Conservation (phyloP, 2,888 invertebrate genomes). For the Acrobasis repandana region DNA sequence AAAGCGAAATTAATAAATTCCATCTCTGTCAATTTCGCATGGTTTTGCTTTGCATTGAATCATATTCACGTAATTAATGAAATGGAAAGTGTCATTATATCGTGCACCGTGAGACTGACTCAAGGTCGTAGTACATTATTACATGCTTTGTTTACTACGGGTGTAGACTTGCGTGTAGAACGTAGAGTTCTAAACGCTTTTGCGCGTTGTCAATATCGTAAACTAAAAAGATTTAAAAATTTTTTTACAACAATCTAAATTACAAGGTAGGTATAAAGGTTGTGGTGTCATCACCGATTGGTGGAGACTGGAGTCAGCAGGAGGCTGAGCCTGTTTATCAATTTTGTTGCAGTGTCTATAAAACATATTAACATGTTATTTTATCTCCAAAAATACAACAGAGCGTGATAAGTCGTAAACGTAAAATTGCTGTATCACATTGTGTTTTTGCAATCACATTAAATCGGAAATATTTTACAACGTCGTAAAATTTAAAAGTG, state of each 20-base stretch:
- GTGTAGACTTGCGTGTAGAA: constrained; percentile 22
- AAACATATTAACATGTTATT: not conserved
- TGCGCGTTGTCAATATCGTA: not conserved
- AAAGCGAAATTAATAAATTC: constrained; percentile 9
- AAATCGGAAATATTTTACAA: constrained; percentile 1
- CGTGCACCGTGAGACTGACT: constrained; percentile 19
- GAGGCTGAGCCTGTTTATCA: too few species aligned
- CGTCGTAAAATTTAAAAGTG: not conserved
- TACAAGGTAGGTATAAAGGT: too few species aligned
- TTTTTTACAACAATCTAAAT: too few species aligned
- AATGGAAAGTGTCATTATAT: constrained; percentile 34
- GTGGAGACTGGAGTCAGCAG: too few species aligned
- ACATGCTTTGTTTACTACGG: constrained; percentile 24
- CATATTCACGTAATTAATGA: constrained; percentile 31
- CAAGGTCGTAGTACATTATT: constrained; percentile 29
- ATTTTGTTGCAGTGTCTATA: too few species aligned
- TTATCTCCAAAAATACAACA: not conserved
- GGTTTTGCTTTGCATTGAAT: constrained; percentile 17
- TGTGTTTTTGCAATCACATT: not conserved
- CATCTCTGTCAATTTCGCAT: constrained; percentile 9
- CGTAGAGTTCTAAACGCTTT: constrained; percentile 2
- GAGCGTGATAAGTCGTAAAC: not conserved
- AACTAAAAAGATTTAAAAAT: not conserved
- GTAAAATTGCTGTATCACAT: not conserved
- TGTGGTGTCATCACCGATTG: too few species aligned